Evolutionary conservation across 1,140 invertebrate species (phyloP).

Genomic region (Pantala flavescens): DNA sequence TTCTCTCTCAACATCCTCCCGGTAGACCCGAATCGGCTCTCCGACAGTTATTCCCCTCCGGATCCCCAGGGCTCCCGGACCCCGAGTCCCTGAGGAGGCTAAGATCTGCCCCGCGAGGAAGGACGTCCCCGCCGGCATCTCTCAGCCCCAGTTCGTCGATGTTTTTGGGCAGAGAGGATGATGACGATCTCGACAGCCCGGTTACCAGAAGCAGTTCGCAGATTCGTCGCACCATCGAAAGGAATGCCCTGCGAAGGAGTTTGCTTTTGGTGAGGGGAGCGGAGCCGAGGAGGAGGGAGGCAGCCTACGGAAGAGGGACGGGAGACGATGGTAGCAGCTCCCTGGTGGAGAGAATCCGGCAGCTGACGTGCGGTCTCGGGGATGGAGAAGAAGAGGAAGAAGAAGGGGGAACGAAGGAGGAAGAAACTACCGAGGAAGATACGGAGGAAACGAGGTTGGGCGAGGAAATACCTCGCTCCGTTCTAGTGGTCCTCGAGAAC

Average conservation of each 20-base stretch:
- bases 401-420: neutral
- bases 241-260: conserved; percentile 57
- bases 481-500: neutral
- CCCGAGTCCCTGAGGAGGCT: conserved; percentile 49
- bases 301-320: conserved; percentile 24
- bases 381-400: conserved; percentile 39
- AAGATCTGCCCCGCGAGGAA: conserved; percentile 33
- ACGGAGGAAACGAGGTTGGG: neutral
- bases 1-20: conserved; percentile 34
- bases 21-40: conserved; percentile 57
- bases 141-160: conserved; percentile 29
- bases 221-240: conserved; percentile 53
- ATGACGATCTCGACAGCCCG: conserved; percentile 6
- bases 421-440: conserved; percentile 9
- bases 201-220: conserved; percentile 21
- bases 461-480: neutral
- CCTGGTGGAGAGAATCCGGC: conserved; percentile 65
- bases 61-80: neutral
- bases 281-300: conserved; percentile 28
- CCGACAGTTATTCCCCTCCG: conserved; percentile 52
- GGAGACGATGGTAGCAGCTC: conserved; percentile 48
- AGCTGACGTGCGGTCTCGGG: conserved; percentile 69
- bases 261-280: conserved; percentile 46
- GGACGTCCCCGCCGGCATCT: conserved; percentile 29
- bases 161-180: conserved; percentile 31